Evolutionary conservation across 92 coral and sea anemone species (phyloP).

Genomic region (Plumapathes pennacea): DNA sequence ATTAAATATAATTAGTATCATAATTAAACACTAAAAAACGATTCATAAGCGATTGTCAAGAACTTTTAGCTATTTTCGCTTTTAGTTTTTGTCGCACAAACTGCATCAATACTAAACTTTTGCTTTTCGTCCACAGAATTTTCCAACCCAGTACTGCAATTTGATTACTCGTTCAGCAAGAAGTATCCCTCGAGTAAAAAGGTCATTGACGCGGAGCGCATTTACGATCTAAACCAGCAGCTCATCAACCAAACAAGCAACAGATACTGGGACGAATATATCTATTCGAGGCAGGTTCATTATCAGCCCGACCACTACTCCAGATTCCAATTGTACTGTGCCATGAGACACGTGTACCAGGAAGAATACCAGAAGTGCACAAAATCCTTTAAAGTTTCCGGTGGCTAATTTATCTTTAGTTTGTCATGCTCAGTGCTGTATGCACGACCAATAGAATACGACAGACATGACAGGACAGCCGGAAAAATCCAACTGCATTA

Average conservation of each 20-base stretch:
- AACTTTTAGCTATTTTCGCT: no score
- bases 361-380: slow-evolving; percentile 58
- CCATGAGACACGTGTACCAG: slow-evolving; percentile 57
- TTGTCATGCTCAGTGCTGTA: no score
- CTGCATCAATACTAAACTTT: no score
- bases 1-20: no score
- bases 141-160: slow-evolving; percentile 65
- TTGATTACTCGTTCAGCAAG: slow-evolving; percentile 67
- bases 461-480: no score
- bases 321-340: slow-evolving; percentile 75
- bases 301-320: slow-evolving; percentile 70
- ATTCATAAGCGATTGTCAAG: no score
- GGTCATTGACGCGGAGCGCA: slow-evolving; percentile 68
- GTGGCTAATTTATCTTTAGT: no score
- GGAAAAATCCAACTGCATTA: no score
- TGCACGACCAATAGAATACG: no score
- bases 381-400: slow-evolving; percentile 62
- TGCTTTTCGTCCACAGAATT: slow-evolving; percentile 37
- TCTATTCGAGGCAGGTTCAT: slow-evolving; percentile 64
- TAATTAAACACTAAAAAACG: no score
- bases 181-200: slow-evolving; percentile 66
- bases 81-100: neutral
- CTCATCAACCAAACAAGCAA: slow-evolving; percentile 74
- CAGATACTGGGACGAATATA: slow-evolving; percentile 55
- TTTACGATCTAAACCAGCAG: slow-evolving; percentile 68